phyloP scores from a whole-genome alignment of 2,113 vertebrate genomes.

The Vimba vimba region DNA sequence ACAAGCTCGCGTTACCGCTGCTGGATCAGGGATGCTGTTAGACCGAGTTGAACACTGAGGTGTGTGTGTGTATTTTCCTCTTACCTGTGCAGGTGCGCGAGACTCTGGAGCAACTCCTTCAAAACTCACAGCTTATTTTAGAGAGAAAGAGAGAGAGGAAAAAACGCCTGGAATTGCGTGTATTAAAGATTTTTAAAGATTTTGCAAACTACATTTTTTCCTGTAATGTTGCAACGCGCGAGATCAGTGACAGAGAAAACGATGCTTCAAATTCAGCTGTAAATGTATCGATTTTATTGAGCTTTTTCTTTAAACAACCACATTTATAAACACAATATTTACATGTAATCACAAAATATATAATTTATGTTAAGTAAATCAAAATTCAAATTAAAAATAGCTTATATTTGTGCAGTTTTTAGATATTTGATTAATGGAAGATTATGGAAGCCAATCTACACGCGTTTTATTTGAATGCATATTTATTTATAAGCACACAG shows the following conservation, averaged over 20 bases:
- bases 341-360: not conserved
- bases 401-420: not conserved
- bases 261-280: not conserved
- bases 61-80: slow-evolving; percentile 50
- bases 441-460: not conserved
- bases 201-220: not conserved
- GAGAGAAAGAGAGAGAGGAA: not conserved
- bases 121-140: not conserved
- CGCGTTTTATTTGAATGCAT: not conserved
- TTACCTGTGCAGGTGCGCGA: slow-evolving; percentile 87
- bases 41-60: not conserved
- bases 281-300: not conserved
- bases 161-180: not conserved
- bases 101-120: not conserved
- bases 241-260: not conserved
- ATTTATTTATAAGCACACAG: not conserved
- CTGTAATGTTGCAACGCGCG: not conserved
- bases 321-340: not conserved
- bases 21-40: not conserved
- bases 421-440: not conserved
- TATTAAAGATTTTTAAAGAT: not conserved
- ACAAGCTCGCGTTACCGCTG: not conserved
- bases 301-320: not conserved
- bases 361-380: not conserved
- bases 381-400: not conserved